A percentile compares a stretch with the other conserved stretches of the same genome.
Evolutionary conservation across 2,888 invertebrate species (phyloP).

Genomic region (Parapristionchus giblindavisi): DNA sequence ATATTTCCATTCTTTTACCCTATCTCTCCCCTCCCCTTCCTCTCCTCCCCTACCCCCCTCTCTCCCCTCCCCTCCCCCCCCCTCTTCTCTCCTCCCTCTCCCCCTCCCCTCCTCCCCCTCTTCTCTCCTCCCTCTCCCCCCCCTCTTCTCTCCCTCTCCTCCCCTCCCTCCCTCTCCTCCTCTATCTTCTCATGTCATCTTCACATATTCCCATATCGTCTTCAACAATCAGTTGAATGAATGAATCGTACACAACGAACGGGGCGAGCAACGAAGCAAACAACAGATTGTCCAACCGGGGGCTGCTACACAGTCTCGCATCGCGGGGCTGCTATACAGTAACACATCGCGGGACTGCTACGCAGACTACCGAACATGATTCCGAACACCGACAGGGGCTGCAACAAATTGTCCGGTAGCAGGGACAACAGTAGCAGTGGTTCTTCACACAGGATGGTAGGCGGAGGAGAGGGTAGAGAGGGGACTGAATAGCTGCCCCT

Average conservation of each 20-base stretch:
- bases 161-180: not conserved
- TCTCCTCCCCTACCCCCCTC: not conserved
- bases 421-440: not conserved
- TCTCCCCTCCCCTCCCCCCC: not conserved
- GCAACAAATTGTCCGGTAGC: not conserved
- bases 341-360: too few species aligned
- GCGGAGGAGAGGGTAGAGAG: not conserved
- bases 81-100: not conserved
- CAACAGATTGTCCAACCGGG: not conserved
- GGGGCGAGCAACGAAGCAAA: not conserved
- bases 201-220: not conserved
- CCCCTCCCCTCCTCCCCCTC: not conserved
- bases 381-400: too few species aligned
- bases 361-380: too few species aligned
- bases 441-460: not conserved
- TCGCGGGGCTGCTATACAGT: too few species aligned
- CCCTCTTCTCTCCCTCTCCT: conserved; percentile 9
- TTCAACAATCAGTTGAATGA: too few species aligned
- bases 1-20: not conserved
- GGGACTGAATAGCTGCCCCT: not conserved
- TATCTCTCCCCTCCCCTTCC: conserved; percentile 10
- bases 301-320: too few species aligned
- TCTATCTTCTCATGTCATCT: not conserved
- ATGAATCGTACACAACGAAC: not conserved
- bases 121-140: not conserved